Evolutionary conservation across 2,888 invertebrate genomes (phyloP), one percentile per base, ranked within the genome.

Genomic region (Xanthorhoe spadicearia): DNA sequence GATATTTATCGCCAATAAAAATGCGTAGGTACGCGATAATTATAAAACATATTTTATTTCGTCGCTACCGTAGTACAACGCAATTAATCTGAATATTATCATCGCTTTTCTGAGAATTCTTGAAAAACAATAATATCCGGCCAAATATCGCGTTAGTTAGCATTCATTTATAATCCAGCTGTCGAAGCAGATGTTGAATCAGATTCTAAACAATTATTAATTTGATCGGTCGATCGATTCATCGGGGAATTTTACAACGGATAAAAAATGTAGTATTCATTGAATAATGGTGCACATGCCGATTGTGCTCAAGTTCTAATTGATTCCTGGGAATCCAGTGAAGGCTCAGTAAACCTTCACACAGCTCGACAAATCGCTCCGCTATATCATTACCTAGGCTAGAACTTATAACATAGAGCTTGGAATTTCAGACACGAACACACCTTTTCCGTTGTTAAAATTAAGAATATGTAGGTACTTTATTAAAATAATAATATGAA

Each of bases 1-100:
- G 80, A 91, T 90, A 89, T 90, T 91, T 88, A 92, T 87, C 84
- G 81, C 83, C 82, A 81, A 89, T 90, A 91, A 91, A 48, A 92
- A 86, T 76, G 68, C 18, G 19, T n/a, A 48, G 8, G 77, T 80
- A 79, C 69, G 78, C 79, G 82, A 81, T 84, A 80, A 84, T 84
- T 82, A 83, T 77, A 77, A 77, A 82, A 72, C 79, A 74, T 55
- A 46, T 73, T 81, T 82, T 81, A 77, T 76, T 77, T 77, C 74
- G 72, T 74, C 72, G 68, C 55, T 66, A 68, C 73, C 71, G 72
- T 69, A 74, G 73, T 70, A 76, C 69, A 77, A 74, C 19, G 75
- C 74, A 77, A 80, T 81, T 81, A 81, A 79, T 77, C 77, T 72
- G 74, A 77, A 83, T 82, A 79, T 83, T 79, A 85, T 79, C 76